Percentiles rank a stretch among this genome's conserved stretches.
Conservation (phyloP, 2,113 vertebrate genomes). For the Antigone vipio region DNA sequence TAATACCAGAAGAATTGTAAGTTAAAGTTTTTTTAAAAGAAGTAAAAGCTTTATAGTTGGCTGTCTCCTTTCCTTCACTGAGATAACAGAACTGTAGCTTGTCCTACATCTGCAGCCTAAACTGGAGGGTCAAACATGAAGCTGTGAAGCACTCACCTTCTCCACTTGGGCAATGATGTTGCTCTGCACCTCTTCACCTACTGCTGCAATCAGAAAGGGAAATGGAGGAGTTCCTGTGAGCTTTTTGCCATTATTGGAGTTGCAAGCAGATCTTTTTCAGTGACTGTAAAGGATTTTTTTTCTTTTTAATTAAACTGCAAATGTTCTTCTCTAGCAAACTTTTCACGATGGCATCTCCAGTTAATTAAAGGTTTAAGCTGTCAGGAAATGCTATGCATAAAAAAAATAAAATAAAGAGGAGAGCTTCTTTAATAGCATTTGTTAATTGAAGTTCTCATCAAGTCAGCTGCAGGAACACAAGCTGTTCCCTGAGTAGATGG, state of each 20-base stretch:
- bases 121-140: not conserved
- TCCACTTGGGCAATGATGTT: not conserved
- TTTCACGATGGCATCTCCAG: constrained; percentile 67
- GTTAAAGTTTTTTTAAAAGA: not conserved
- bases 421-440: constrained; percentile 42
- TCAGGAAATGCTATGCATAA: constrained; percentile 61
- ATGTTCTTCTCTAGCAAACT: constrained; percentile 69
- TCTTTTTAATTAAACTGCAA: constrained; percentile 72
- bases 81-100: constrained; percentile 32
- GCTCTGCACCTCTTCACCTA: not conserved
- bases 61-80: not conserved
- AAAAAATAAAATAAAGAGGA: constrained; percentile 10
- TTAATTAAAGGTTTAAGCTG: constrained; percentile 78
- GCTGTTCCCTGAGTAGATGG: not conserved
- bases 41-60: not conserved
- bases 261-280: constrained; percentile 64
- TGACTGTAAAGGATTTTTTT: constrained; percentile 63
- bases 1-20: constrained; percentile 47
- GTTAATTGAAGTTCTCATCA: constrained; percentile 43
- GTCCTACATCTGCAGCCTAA: not conserved
- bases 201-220: constrained; percentile 53
- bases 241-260: constrained; percentile 35
- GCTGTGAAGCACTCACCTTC: not conserved
- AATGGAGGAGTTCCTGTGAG: constrained; percentile 19
- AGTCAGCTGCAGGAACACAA: not conserved